These are phyloP conservation scores for Lasius platythorax DNA, from an alignment of 2,888 invertebrate species.

Conservation along the genomic window DNA sequence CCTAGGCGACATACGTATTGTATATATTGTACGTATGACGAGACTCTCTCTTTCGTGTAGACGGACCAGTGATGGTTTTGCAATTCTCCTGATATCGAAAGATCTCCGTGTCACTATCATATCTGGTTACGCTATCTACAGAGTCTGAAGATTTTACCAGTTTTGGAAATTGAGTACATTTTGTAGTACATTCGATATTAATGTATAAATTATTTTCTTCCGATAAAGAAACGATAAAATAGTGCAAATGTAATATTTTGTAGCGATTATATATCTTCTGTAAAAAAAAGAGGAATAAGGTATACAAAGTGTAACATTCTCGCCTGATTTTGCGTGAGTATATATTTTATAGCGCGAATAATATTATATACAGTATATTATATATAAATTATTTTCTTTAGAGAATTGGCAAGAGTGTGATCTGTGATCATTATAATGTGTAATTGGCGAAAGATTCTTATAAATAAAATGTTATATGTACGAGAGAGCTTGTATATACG, in stretches of 20 bases:
- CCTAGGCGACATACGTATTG: background rate
- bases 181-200: no score
- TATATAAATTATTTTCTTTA: conserved; percentile 29
- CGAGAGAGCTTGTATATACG: conserved; percentile 1
- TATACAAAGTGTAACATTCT: background rate
- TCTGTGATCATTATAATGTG: conserved; percentile 2
- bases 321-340: background rate
- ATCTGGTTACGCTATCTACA: background rate
- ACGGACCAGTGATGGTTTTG: background rate
- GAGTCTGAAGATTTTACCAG: background rate
- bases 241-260: conserved; percentile 24
- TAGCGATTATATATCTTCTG: background rate
- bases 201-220: conserved; percentile 33
- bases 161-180: background rate
- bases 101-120: background rate
- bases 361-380: conserved; percentile 21
- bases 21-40: background rate
- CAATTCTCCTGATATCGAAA: background rate
- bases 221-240: background rate
- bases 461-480: conserved; percentile 19
- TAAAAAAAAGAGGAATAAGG: background rate
- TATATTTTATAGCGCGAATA: conserved; percentile 21
- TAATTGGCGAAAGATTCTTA: conserved; percentile 25
- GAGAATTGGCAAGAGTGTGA: background rate
- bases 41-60: background rate